Percentiles rank a stretch among this genome's conserved stretches.
These are phyloP conservation scores for Gambusia holbrooki DNA, from an alignment of 2,113 vertebrate species.

Conservation along the genomic window DNA sequence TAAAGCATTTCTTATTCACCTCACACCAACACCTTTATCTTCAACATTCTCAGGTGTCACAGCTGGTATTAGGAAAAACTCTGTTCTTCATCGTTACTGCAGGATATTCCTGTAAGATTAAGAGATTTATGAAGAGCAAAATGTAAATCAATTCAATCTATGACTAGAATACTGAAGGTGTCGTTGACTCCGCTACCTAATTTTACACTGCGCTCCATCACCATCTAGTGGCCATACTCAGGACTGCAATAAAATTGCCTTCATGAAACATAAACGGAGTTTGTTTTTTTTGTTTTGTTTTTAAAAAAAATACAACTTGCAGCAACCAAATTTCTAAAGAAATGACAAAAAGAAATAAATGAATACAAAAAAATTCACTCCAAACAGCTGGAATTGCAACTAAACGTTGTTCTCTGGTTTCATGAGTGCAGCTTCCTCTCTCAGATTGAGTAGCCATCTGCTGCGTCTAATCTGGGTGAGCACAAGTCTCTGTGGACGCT, in stretches of 20 bases:
- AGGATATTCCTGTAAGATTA: background rate
- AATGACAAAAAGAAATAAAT: background rate
- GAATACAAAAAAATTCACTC: background rate
- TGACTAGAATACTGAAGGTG: background rate
- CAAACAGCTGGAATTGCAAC: background rate
- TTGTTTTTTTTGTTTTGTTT: background rate
- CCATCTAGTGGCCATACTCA: constrained; percentile 46
- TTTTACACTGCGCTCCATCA: constrained; percentile 18
- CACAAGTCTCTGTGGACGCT: constrained; percentile 65
- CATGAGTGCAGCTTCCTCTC: constrained; percentile 34
- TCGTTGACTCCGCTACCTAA: background rate
- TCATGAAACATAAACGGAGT: background rate
- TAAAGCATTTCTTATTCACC: background rate
- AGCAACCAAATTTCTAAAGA: too few relatives aligned
- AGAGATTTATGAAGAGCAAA: background rate
- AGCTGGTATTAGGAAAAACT: too few relatives aligned
- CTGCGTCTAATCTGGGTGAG: constrained; percentile 58
- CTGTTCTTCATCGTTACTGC: background rate
- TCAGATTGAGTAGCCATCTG: constrained; percentile 61
- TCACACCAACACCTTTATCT: background rate
- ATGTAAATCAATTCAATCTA: background rate
- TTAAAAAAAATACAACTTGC: background rate
- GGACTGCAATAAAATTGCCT: background rate
- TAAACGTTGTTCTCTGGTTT: constrained; percentile 10
- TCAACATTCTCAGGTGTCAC: background rate